Conservation (phyloP, 2,888 invertebrate genomes). For the Coelogynopora nodosa region DNA sequence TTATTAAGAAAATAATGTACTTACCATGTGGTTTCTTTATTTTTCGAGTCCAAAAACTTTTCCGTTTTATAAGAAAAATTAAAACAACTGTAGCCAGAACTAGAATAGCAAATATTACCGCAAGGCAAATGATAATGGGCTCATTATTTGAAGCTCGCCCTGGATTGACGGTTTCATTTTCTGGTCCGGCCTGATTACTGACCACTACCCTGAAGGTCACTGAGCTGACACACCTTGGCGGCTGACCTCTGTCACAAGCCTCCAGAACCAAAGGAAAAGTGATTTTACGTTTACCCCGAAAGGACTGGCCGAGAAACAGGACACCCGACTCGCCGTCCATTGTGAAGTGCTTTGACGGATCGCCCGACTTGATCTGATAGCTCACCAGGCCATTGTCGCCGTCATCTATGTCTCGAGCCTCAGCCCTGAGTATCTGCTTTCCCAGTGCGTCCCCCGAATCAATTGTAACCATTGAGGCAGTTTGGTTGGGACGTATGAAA, state of each 20-base stretch:
- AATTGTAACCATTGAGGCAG: not conserved
- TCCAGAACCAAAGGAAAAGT: not conserved
- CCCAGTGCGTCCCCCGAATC: constrained; percentile 27
- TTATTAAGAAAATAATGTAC: too few relatives aligned
- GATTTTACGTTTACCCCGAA: constrained; percentile 10
- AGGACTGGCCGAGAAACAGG: not conserved
- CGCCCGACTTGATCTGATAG: constrained; percentile 27
- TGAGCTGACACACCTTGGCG: constrained; percentile 1
- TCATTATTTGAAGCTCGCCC: not conserved
- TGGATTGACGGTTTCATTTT: not conserved
- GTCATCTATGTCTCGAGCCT: constrained; percentile 25
- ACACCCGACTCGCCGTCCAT: not conserved
- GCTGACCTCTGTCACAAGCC: constrained; percentile 34
- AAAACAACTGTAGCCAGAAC: not conserved
- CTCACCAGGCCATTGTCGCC: constrained; percentile 6
- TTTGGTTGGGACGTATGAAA: not conserved
- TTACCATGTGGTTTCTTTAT: not conserved
- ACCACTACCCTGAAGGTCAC: not conserved
- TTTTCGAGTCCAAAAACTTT: not conserved
- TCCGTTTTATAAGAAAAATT: not conserved
- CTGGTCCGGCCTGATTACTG: not conserved
- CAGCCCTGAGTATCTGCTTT: not conserved
- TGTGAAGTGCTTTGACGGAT: not conserved
- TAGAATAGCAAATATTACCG: not conserved
- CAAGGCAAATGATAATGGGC: not conserved